These are phyloP conservation scores for Mesitornis unicolor DNA, from an alignment of 2,113 vertebrate genomes.

Conservation along the genomic window DNA sequence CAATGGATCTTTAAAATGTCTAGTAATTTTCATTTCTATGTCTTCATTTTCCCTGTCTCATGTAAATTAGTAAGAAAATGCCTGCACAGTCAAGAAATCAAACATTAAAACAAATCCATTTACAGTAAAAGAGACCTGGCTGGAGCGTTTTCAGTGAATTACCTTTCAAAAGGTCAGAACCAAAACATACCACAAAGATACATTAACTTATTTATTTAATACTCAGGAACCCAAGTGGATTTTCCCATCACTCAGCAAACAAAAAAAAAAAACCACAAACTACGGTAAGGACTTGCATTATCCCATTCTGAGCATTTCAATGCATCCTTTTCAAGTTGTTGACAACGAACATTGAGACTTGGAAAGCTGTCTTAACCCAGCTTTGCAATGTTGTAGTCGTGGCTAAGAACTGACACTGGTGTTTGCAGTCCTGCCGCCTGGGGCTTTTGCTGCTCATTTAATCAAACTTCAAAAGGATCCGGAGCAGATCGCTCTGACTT, in stretches of 20 bases:
- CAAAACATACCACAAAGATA: background rate
- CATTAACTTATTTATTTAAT: background rate
- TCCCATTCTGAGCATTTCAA: rapidly evolving
- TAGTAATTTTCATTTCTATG: background rate
- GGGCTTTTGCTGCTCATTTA: background rate
- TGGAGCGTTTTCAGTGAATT: background rate
- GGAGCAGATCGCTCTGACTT: background rate
- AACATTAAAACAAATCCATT: background rate
- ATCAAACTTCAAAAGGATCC: background rate
- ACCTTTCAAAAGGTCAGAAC: background rate
- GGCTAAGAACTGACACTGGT: background rate
- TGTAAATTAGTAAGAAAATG: background rate
- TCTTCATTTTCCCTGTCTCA: background rate
- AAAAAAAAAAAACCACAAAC: background rate
- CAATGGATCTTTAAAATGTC: background rate
- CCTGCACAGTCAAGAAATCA: background rate
- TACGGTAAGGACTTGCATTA: rapidly evolving
- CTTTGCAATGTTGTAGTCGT: background rate
- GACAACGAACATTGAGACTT: background rate
- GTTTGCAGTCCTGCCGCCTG: background rate
- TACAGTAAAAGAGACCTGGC: background rate
- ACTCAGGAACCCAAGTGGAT: background rate
- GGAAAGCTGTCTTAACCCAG: background rate
- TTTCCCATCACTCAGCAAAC: background rate
- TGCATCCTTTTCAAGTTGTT: background rate